phyloP scores from a whole-genome alignment of 2,888 invertebrate species.

The Tiphia femorata region DNA sequence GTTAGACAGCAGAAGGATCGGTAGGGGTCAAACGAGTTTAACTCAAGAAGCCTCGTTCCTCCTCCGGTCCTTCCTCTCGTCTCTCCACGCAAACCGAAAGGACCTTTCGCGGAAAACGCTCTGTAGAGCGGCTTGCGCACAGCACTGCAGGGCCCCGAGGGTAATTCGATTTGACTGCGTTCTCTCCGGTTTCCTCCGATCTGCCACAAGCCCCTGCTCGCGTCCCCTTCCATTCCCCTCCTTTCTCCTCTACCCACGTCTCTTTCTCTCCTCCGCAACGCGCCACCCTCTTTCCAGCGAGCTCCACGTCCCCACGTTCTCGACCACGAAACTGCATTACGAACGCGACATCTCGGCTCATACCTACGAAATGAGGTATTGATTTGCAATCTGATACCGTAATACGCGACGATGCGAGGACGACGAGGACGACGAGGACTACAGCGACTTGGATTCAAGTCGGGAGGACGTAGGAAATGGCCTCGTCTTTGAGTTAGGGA shows the following conservation, averaged over 20 bases:
- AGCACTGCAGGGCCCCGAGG: slow-evolving; percentile 47
- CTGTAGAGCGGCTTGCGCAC: slow-evolving; percentile 20
- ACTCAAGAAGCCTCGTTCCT: slow-evolving; percentile 16
- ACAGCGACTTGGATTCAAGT: too few species aligned
- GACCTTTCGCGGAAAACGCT: slow-evolving; percentile 27
- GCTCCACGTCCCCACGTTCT: slow-evolving; percentile 30
- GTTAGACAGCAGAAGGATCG: not conserved
- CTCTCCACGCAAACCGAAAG: slow-evolving; percentile 23
- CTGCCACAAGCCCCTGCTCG: slow-evolving; percentile 32
- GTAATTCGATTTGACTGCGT: slow-evolving; percentile 59
- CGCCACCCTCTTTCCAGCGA: not conserved
- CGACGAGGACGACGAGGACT: too few species aligned
- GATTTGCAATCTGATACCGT: slow-evolving; percentile 61
- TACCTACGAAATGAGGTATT: slow-evolving; percentile 62
- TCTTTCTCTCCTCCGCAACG: slow-evolving; percentile 20
- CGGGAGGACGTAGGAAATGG: too few species aligned
- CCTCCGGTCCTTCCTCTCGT: slow-evolving; percentile 9
- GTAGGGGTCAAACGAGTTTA: slow-evolving; percentile 46
- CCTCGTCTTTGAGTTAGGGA: too few species aligned
- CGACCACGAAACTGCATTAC: slow-evolving; percentile 58
- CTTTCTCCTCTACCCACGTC: slow-evolving; percentile 13
- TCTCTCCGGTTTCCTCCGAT: slow-evolving; percentile 48
- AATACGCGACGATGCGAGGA: slow-evolving; percentile 29
- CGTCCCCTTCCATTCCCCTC: slow-evolving; percentile 28
- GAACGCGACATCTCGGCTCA: slow-evolving; percentile 57